phyloP scores from a whole-genome alignment of 2,888 invertebrate genomes.

The Gryllus longicercus region DNA sequence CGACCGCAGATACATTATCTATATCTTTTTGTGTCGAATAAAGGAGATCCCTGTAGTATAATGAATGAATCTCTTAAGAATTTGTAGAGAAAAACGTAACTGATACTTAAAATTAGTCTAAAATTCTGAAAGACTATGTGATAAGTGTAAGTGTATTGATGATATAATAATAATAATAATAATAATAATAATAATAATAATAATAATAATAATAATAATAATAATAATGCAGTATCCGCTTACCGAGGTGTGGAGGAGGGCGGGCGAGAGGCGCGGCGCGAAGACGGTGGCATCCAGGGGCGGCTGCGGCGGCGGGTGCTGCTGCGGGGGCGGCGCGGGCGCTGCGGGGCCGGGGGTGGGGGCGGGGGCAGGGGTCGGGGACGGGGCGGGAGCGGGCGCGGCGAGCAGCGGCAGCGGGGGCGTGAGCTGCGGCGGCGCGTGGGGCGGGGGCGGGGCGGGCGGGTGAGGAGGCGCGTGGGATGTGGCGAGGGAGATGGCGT shows the following conservation, averaged over 20 bases:
- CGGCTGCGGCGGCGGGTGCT: background rate
- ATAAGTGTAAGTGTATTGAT: too few relatives aligned
- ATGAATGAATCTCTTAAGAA: too few relatives aligned
- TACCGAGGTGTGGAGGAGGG: background rate
- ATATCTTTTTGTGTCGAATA: too few relatives aligned
- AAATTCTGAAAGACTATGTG: too few relatives aligned
- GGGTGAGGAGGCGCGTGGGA: background rate
- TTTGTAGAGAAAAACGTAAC: too few relatives aligned
- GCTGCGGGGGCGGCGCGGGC: background rate
- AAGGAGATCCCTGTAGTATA: too few relatives aligned
- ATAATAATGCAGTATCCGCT: background rate
- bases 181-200: too few relatives aligned
- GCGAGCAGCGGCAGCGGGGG: constrained; percentile 60
- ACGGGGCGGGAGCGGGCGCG: constrained; percentile 56
- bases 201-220: too few relatives aligned
- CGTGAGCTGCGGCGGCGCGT: constrained; percentile 41
- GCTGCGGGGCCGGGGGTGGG: background rate
- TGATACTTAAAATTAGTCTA: too few relatives aligned
- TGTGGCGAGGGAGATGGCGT: background rate
- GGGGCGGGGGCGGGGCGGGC: background rate
- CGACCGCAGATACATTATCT: too few relatives aligned
- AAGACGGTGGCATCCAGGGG: background rate
- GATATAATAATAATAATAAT: too few relatives aligned
- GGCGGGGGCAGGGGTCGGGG: constrained; percentile 23
- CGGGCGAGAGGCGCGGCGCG: constrained; percentile 33